phyloP scores from a whole-genome alignment of 2,113 vertebrate species.

The Osmerus eperlanus region DNA sequence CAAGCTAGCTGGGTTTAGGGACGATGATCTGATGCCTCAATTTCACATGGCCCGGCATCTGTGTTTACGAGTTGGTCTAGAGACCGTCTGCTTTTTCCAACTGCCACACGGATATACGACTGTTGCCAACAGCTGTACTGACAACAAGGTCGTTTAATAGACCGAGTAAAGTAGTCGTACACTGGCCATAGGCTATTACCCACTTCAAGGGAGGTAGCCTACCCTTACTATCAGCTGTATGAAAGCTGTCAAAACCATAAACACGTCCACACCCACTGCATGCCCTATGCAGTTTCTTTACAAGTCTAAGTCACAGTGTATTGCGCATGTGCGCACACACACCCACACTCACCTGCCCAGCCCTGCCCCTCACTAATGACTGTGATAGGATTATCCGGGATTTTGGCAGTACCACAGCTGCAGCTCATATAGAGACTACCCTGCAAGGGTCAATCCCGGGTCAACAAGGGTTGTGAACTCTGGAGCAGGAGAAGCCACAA shows the following conservation, averaged over 20 bases:
- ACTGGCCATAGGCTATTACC: too few relatives aligned
- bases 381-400: constrained; percentile 66
- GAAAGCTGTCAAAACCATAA: not conserved
- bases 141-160: too few relatives aligned
- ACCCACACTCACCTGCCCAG: constrained; percentile 2
- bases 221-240: not conserved
- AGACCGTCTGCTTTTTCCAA: constrained; percentile 1
- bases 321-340: constrained; percentile 14
- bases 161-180: too few relatives aligned
- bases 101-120: too few relatives aligned
- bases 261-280: not conserved
- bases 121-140: too few relatives aligned
- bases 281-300: not conserved
- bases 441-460: constrained; percentile 49
- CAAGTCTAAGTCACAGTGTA: too few relatives aligned
- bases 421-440: constrained; percentile 54
- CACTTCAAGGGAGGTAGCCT: too few relatives aligned
- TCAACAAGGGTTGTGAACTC: constrained; percentile 50
- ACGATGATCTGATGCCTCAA: not conserved
- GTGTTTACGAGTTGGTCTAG: constrained; percentile 1
- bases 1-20: not conserved
- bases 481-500: constrained; percentile 16
- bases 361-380: constrained; percentile 53
- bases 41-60: not conserved
- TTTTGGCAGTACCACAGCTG: constrained; percentile 58